Evolutionary conservation across 2,113 vertebrate species (phyloP), one percentile per base, ranked within the genome.

Genomic region (Hystrix cristata): DNA sequence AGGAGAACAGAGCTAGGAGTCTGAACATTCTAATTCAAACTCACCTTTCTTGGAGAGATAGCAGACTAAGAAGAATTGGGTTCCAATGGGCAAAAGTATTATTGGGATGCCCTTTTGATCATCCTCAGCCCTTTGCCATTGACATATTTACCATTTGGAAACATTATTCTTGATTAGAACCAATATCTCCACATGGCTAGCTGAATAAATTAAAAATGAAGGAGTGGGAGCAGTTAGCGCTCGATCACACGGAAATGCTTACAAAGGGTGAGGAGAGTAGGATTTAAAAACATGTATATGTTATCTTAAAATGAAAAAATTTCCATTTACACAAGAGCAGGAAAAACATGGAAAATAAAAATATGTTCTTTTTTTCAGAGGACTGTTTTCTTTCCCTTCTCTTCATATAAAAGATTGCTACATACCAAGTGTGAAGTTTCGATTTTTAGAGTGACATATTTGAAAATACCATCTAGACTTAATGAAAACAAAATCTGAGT

Each of bases 361-460:
- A 43, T 16, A 27, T 27, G n/a, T 9, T 5, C 7, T 84, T 48
- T 48, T 83, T 60, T 43, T 19, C 19, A 71, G 16, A 81, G 3
- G 23, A 55, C 38, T 89, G 4, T 13, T 91, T 23, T 69, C 59
- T 57, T 57, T 81, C 80, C 51, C 94, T 89, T 14, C 4, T 79
- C 21, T 94, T 60, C 43, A 82, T 67, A 31, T 62, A 85, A 76
- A 19, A 14, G 59, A 65, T 55, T 83, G 29, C 51, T 79, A 90
- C 79, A 84, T 62, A 62, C 31, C 29, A 65, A 34, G 13, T 62
- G n/a, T 38, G 38, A 91, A 78, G 21, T 34, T 81, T 80, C 71
- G 18, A 87, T 67, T 90, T 95, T 88, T 48, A 12, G 60, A 81
- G n/a, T 71, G n/a, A 95, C 90, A 74, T 87, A 92, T 60, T 69